Conservation (phyloP, 2,888 invertebrate genomes). For the Phengaris alcon region DNA sequence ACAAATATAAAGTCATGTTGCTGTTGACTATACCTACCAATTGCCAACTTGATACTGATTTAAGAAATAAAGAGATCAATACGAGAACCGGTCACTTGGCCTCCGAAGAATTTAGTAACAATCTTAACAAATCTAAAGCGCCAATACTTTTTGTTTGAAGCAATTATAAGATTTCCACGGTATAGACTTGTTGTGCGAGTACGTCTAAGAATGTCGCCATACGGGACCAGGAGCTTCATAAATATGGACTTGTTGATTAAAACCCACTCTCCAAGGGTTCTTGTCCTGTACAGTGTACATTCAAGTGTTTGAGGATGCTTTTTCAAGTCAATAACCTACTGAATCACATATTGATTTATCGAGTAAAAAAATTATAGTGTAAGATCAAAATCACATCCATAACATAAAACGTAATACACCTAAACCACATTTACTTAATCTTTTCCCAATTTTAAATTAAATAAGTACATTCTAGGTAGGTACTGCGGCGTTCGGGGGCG, state of each 20-base stretch:
- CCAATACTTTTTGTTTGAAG: slow-evolving; percentile 37
- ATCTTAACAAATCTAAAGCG: slow-evolving; percentile 36
- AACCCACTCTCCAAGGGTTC: slow-evolving; percentile 45
- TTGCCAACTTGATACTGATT: not conserved
- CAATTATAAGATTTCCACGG: slow-evolving; percentile 39
- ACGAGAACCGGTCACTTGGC: not conserved
- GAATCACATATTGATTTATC: not conserved
- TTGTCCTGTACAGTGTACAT: slow-evolving; percentile 28
- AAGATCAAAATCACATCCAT: too few relatives aligned
- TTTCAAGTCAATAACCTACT: slow-evolving; percentile 24
- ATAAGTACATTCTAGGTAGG: too few relatives aligned
- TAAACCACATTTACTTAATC: too few relatives aligned
- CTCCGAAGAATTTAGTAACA: slow-evolving; percentile 33
- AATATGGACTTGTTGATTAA: slow-evolving; percentile 72
- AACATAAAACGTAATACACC: too few relatives aligned
- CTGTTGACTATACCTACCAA: not conserved
- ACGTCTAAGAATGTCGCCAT: slow-evolving; percentile 66
- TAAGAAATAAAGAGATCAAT: slow-evolving; percentile 20
- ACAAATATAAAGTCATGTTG: too few relatives aligned
- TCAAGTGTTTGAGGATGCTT: slow-evolving; percentile 1
- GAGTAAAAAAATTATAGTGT: not conserved
- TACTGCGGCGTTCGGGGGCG: too few relatives aligned
- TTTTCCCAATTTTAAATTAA: too few relatives aligned
- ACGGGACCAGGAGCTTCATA: slow-evolving; percentile 61
- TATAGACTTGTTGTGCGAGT: slow-evolving; percentile 41